Base-by-base conservation (phyloP, 1,140 invertebrate species). In the Drosophila lacertosa region DNA sequence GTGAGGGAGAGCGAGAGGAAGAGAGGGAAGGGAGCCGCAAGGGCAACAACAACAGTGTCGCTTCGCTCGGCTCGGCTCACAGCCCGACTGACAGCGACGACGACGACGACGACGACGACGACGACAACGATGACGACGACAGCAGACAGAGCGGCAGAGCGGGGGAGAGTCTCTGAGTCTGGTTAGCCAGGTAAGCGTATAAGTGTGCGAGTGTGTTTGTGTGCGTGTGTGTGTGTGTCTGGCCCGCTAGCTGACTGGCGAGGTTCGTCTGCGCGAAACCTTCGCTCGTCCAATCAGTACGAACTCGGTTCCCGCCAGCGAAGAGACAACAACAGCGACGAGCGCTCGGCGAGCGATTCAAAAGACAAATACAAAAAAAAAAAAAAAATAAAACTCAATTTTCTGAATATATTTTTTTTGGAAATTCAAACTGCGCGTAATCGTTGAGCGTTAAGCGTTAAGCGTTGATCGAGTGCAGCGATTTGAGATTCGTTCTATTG, bases 241-340 rank as follows among this genome's bases (percentile, higher is more conserved):
- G 59, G 63, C 51, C 65, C 54, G 77, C 60, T 79, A 71, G 75
- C 78, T 88, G 83, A 88, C 83, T 89, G 78, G 77, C 68, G 79
- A 83, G 81, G 89, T 90, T 90, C 89, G 77, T 90, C 89, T 86
- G 89, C 83, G 89, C 70, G 65, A 83, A 74, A 80, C 70, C 80
- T 78, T 84, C 75, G 81, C 83, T 90, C 82, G 84, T 86, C 89
- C 89, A 90, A 90, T 90, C 89, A 90, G 89, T 90, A 90, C 45
- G 75, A 89, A 90, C 89, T 89, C 89, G 83, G 89, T 89, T 86
- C 84, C 77, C 89, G 77, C 76, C 80, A 90, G 81, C 83, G 89
- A 65, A 86, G 80, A 79, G 75, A 90, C 89, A 64, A 74, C 78
- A 70, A 57, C 74, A 70, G 79, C 54, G 72, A 64, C 71, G 82